A percentile compares a stretch with the other conserved stretches of the same genome.
Evolutionary conservation across 2,113 vertebrate species (phyloP).

Genomic region (Varanus komodoensis): DNA sequence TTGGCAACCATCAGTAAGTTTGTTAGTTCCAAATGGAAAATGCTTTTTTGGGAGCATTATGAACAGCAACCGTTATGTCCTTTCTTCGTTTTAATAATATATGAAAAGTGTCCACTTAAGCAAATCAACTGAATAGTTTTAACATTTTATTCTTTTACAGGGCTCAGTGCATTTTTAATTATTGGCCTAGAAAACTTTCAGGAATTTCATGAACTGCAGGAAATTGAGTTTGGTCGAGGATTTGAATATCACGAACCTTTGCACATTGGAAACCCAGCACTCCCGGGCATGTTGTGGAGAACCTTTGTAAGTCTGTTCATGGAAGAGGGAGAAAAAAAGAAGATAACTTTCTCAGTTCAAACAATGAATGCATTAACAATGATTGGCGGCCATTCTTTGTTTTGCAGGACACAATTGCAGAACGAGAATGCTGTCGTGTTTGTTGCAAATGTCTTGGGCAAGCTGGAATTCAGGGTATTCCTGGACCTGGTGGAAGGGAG

Average conservation of each 20-base stretch:
- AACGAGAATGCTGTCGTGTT: slow-evolving; percentile 84
- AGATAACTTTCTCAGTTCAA: neutral
- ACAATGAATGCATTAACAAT: neutral
- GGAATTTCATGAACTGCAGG: slow-evolving; percentile 79
- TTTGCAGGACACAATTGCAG: slow-evolving; percentile 79
- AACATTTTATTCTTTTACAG: slow-evolving; percentile 69
- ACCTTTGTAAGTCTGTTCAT: slow-evolving; percentile 83
- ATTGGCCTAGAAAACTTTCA: slow-evolving; percentile 81
- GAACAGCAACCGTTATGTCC: no score
- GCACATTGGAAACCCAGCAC: slow-evolving; percentile 77
- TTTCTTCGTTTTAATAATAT: neutral
- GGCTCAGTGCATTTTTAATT: slow-evolving; percentile 81
- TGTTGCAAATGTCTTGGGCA: slow-evolving; percentile 85
- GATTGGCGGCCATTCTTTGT: neutral
- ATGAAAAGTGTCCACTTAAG: neutral
- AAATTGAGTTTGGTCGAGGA: slow-evolving; percentile 89
- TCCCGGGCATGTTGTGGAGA: slow-evolving; percentile 78
- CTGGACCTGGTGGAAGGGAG: slow-evolving; percentile 79
- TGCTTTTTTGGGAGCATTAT: neutral
- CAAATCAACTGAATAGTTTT: neutral
- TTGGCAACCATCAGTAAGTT: no score
- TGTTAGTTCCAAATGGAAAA: neutral
- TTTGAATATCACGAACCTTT: slow-evolving; percentile 82
- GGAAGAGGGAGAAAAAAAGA: neutral
- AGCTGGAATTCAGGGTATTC: slow-evolving; percentile 76